Evolutionary conservation across 1,140 invertebrate species (phyloP).

Genomic region (Trissolcus basalis): DNA sequence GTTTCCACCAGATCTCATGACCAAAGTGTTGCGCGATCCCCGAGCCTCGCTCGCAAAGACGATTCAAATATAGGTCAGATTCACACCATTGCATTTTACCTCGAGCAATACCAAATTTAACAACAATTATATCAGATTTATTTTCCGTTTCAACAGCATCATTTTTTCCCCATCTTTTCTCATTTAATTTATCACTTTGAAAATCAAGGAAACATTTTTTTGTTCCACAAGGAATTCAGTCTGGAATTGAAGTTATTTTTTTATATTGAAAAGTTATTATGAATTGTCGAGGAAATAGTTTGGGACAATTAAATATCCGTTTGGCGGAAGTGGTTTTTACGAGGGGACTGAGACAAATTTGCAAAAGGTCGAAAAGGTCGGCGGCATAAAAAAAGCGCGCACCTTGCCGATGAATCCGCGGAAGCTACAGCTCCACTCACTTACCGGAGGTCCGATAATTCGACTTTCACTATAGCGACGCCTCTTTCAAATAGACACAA

Average conservation of each 20-base stretch:
- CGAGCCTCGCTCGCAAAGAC: constrained; percentile 22
- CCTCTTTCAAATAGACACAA: constrained; percentile 48
- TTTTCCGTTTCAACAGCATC: neutral
- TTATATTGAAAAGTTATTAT: no score
- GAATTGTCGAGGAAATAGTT: no score
- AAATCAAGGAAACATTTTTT: no score
- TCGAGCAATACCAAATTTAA: no score
- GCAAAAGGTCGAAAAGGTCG: constrained; percentile 39
- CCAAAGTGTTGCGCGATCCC: constrained; percentile 62
- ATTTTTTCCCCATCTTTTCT: neutral
- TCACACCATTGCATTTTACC: no score
- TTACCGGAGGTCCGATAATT: constrained; percentile 56
- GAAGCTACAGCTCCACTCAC: constrained; percentile 26
- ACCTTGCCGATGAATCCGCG: constrained; percentile 28
- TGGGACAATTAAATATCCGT: neutral
- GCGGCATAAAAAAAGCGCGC: constrained; percentile 36
- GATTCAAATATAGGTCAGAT: no score
- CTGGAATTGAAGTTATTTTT: no score
- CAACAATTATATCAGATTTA: no score
- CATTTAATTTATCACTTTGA: neutral
- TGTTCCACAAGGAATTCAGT: no score
- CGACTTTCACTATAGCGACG: constrained; percentile 52
- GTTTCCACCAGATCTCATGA: constrained; percentile 64
- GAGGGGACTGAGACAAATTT: constrained; percentile 24
- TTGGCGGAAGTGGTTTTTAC: neutral